A percentile compares a stretch with the other conserved stretches of the same genome.
These are phyloP conservation scores for Iselma pallidipennis DNA, from an alignment of 2,888 invertebrate species.

Conservation along the genomic window DNA sequence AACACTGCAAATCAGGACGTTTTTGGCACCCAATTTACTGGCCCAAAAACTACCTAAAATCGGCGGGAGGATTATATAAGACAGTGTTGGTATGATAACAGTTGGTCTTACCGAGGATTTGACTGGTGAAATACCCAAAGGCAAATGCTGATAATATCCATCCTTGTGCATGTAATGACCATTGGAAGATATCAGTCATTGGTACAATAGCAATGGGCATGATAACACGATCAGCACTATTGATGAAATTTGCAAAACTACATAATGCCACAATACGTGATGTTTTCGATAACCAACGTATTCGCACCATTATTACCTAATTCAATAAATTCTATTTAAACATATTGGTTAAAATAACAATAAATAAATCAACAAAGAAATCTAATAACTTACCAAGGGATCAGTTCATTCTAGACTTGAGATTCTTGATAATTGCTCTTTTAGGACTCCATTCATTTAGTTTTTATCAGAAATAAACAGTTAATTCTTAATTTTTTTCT, in stretches of 20 bases:
- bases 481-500: not conserved
- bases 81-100: too few relatives aligned
- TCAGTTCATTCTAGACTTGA: not conserved
- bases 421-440: too few relatives aligned
- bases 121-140: conserved; percentile 76
- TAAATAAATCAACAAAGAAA: not conserved
- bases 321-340: not conserved
- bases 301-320: conserved; percentile 52
- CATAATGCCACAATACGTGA: conserved; percentile 68
- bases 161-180: conserved; percentile 72
- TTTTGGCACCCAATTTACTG: conserved; percentile 69
- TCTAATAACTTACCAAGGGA: not conserved
- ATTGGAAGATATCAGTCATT: conserved; percentile 72
- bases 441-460: too few relatives aligned
- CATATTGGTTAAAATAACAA: too few relatives aligned
- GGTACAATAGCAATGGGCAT: conserved; percentile 79
- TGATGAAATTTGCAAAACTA: conserved; percentile 75
- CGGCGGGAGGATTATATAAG: too few relatives aligned
- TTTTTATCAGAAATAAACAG: too few relatives aligned
- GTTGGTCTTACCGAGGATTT: conserved; percentile 64
- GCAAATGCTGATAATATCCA: conserved; percentile 78
- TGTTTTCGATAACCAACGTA: conserved; percentile 60
- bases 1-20: conserved; percentile 69
- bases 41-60: conserved; percentile 70
- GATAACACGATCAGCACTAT: conserved; percentile 75